Conservation (phyloP, 1,140 invertebrate genomes). For the roundworm (Caenorhabditis elegans) region DNA sequence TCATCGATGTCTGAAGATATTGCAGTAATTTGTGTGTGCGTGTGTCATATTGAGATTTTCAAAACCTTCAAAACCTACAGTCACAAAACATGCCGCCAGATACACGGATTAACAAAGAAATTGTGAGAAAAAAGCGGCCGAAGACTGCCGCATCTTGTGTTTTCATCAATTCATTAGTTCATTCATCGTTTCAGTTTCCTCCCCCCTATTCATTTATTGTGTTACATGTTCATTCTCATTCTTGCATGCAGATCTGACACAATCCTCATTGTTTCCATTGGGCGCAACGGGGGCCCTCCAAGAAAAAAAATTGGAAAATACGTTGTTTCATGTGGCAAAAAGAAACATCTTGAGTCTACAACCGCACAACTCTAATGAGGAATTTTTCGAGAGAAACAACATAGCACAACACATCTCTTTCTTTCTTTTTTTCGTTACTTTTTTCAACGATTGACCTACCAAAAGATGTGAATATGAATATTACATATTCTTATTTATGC, state of each 20-base stretch:
- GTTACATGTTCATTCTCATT: neutral
- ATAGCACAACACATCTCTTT: conserved; percentile 16
- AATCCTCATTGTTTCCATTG: conserved; percentile 18
- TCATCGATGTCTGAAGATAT: neutral
- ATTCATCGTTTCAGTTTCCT: neutral
- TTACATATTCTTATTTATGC: neutral
- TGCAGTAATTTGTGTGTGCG: conserved; percentile 3
- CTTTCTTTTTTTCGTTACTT: neutral
- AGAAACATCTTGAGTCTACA: conserved; percentile 25
- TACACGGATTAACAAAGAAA: conserved; percentile 25
- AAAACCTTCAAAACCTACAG: conserved; percentile 21
- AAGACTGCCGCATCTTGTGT: no score
- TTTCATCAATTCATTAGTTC: no score
- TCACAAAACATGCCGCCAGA: neutral
- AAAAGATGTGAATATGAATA: neutral
- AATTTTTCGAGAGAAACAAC: neutral
- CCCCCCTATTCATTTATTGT: neutral
- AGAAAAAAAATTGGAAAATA: neutral
- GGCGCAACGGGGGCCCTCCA: no score
- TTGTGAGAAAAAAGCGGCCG: neutral
- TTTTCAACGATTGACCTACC: neutral
- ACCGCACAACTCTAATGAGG: conserved; percentile 18
- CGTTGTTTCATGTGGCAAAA: conserved; percentile 1
- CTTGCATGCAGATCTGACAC: conserved; percentile 1
- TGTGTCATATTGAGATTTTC: conserved; percentile 8